Evolutionary conservation across 2,888 invertebrate genomes (phyloP), one percentile per base, ranked within the genome.

Genomic region (Oscheius sp.): DNA sequence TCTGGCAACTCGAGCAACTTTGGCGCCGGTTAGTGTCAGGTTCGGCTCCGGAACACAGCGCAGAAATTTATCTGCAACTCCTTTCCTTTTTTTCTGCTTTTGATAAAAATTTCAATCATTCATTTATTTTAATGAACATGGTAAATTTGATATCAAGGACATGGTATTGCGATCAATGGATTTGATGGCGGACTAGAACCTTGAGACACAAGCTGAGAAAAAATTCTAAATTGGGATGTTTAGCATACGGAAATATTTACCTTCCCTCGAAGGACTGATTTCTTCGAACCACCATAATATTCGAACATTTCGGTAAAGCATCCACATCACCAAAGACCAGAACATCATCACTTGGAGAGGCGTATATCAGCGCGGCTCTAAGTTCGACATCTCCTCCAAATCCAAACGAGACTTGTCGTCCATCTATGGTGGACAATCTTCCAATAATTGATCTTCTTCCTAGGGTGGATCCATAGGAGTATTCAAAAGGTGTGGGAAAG

Each of bases 261-360:
- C 63, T 49, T 66, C 66, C 66, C 27, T 66, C 66, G n/a, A 25
- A 66, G 29, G 52, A 52, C 12, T 66, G 66, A 53, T 66, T 66
- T 27, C 66, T 13, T 29, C 66, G 0, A 1, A 66, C 12, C 6
- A 66, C 52, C 66, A 66, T 66, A n/a, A 66, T 66, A 29, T 66
- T 66, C 18, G 66, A 66, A 35, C 66, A 66, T 52, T 66, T 66
- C 25, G 66, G 66, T n/a, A 66, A 2, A 3, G 66, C 25, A 18
- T 66, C 66, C 7, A 66, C 6, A n/a, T 66, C 66, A 12, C 52
- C 66, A 21, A 66, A 21, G 13, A 66, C 66, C n/a, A 66, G 49
- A 21, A 66, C 49, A 66, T 66, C 66, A 29, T 66, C 66, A 29
- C 7, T 52, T 52, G 66, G 66, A n/a, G 66, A 66, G n/a, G 66